Conservation (phyloP, 2,888 invertebrate species). For the Drosophila seclusa region DNA sequence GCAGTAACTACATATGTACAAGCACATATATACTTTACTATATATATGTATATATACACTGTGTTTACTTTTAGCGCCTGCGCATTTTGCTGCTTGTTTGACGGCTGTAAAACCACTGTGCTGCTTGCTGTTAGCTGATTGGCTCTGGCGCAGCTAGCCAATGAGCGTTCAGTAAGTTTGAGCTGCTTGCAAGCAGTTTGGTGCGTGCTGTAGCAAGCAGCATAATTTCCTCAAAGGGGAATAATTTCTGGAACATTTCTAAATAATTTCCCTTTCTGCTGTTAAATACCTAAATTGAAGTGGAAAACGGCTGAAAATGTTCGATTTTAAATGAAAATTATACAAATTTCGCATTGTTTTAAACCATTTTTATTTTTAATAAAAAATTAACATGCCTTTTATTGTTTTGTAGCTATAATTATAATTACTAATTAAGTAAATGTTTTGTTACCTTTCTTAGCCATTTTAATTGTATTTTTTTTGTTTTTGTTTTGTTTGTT, state of each 20-base stretch:
- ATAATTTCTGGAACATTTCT: background rate
- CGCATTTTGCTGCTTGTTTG: conserved; percentile 28
- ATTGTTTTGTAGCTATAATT: conserved; percentile 57
- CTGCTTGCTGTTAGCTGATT: conserved; percentile 11
- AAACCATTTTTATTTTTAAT: conserved; percentile 77
- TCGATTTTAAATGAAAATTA: background rate
- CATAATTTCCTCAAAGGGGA: background rate
- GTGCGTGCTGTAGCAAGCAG: conserved; percentile 22
- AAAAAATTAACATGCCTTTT: conserved; percentile 78
- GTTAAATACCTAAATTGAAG: background rate
- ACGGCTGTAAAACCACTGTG: conserved; percentile 34
- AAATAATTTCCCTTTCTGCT: background rate
- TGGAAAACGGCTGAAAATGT: background rate
- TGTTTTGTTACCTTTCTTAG: conserved; percentile 58
- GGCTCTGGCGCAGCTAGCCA: conserved; percentile 29
- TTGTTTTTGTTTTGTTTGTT: conserved; percentile 41
- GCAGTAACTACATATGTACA: background rate
- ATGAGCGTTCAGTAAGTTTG: conserved; percentile 13
- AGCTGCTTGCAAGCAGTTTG: conserved; percentile 48
- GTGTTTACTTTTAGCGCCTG: conserved; percentile 27
- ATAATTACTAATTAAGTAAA: conserved; percentile 78
- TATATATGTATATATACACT: background rate
- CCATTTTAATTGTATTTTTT: conserved; percentile 45
- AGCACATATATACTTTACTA: background rate
- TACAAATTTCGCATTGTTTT: conserved; percentile 48